Conservation (phyloP, 2,888 invertebrate species). For the Pammene fasciana region DNA sequence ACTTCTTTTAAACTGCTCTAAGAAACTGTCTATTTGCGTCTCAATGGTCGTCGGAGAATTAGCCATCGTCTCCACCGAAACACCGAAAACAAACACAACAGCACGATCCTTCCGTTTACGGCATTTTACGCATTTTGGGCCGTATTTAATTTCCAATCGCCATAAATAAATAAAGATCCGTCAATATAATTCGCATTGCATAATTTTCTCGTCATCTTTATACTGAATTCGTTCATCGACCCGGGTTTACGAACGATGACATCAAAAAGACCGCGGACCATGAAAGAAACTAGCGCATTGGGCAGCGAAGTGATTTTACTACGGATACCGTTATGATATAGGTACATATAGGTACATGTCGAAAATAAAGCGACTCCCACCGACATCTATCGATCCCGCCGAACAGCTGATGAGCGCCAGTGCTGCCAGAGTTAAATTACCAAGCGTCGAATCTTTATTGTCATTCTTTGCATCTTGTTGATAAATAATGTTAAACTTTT, state of each 20-base stretch:
- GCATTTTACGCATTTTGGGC: constrained; percentile 60
- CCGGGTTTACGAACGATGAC: constrained; percentile 61
- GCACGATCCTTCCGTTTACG: constrained; percentile 58
- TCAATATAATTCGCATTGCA: constrained; percentile 53
- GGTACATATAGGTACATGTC: constrained; percentile 57
- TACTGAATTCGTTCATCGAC: constrained; percentile 66
- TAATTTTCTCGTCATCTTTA: constrained; percentile 59
- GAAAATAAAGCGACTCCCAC: constrained; percentile 81
- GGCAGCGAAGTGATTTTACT: constrained; percentile 70
- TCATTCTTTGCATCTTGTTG: background rate
- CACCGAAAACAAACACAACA: constrained; percentile 79
- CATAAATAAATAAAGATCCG: constrained; percentile 46
- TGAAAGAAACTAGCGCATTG: constrained; percentile 66
- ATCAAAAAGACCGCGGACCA: constrained; percentile 70
- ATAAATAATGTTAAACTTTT: constrained; percentile 1
- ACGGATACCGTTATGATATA: constrained; percentile 73
- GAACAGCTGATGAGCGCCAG: constrained; percentile 69
- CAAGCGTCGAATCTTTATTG: background rate
- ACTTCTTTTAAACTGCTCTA: constrained; percentile 91
- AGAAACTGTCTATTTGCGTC: constrained; percentile 92
- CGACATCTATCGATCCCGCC: constrained; percentile 80
- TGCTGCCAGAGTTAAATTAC: constrained; percentile 60
- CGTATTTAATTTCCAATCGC: constrained; percentile 49
- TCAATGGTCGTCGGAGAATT: constrained; percentile 88
- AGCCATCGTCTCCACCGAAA: constrained; percentile 84